These are phyloP conservation scores for Chlorops oryzae DNA, from an alignment of 1,140 invertebrate genomes.

Conservation along the genomic window DNA sequence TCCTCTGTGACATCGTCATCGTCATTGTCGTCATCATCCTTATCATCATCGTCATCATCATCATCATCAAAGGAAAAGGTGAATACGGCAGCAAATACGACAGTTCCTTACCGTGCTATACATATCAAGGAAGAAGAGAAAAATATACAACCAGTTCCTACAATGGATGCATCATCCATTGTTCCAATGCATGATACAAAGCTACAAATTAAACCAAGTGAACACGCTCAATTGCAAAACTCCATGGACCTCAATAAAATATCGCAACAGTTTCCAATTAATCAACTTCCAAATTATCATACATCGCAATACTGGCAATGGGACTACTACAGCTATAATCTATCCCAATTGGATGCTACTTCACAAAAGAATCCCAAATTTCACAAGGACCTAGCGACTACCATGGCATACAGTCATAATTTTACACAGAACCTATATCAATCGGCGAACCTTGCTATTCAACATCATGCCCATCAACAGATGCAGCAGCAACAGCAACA, in stretches of 20 bases:
- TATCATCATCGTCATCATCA: too few species aligned
- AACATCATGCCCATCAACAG: constrained; percentile 43
- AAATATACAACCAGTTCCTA: background rate
- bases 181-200: constrained; percentile 27
- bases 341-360: constrained; percentile 50
- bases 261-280: constrained; percentile 53
- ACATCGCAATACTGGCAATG: constrained; percentile 59
- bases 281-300: constrained; percentile 57
- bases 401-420: constrained; percentile 43
- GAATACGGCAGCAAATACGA: too few species aligned
- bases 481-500: constrained; percentile 31
- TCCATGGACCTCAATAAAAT: constrained; percentile 49
- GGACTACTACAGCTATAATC: constrained; percentile 55
- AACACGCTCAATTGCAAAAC: constrained; percentile 34
- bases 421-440: constrained; percentile 43
- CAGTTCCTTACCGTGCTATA: background rate
- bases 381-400: constrained; percentile 42
- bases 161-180: background rate
- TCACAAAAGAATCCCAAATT: constrained; percentile 43
- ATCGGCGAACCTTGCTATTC: constrained; percentile 32
- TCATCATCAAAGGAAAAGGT: too few species aligned
- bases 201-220: constrained; percentile 27
- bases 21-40: too few species aligned
- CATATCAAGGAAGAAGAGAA: constrained; percentile 5
- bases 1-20: too few species aligned